Evolutionary conservation across 2,797 vertebrate species (phyloP), one percentile per base, ranked within the genome.

Genomic region (Cyprinella venusta): DNA sequence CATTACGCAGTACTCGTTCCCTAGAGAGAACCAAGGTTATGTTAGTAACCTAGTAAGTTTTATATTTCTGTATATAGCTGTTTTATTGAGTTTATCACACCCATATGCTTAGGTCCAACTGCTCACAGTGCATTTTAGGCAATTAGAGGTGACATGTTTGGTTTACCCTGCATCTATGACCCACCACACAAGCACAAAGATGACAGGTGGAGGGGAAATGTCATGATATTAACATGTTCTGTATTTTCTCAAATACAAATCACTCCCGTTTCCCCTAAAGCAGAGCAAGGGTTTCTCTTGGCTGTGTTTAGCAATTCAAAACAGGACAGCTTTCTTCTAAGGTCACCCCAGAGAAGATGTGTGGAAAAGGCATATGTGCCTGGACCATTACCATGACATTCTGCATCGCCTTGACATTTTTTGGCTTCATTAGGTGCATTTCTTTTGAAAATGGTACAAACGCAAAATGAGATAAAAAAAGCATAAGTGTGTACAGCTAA

Each of bases 61-160:
- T 40, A 56, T 70, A 38, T 75, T 76, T 40, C 33, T 33, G 33
- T 50, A 19, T 68, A 19, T 72, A 30, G 59, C 54, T 79, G 76
- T 81, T 86, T 65, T 21, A 64, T 15, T 70, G 7, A 38, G 59
- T 65, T 80, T 83, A 70, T 45, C 9, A 63, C 26, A 67, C 13
- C 52, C 65, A 74, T 72, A 72, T 74, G 36, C 38, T 18, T 33
- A 63, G 68, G 6, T 13, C 45, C 65, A 59, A 63, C 42, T 76
- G 67, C 50, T 70, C 33, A 26, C 24, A 65, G 64, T 52, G 48
- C 12, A 65, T 82, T 82, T 71, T 40, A n/a, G 54, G 71, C 70
- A 81, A 70, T 82, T 48, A 82, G 65, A 68, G 64, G 65, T 80
- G 84, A 84, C 71, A 86, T 84, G 54, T 61, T 74, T 79, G 42